A percentile compares a stretch with the other conserved stretches of the same genome.
phyloP scores from a whole-genome alignment of 1,140 invertebrate genomes.

The Neotoxoptera formosana region DNA sequence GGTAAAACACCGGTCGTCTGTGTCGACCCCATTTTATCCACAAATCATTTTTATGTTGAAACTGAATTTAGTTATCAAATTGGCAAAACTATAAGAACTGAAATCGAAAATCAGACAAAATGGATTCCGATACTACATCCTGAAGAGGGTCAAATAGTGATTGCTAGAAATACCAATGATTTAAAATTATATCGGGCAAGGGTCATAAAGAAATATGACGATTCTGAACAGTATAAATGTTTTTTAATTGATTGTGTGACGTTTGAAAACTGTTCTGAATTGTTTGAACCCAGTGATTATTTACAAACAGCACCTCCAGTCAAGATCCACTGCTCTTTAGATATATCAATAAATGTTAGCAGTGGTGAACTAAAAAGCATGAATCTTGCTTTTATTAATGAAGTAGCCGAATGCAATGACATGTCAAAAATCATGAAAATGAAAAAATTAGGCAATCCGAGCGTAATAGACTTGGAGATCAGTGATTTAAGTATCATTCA shows the following conservation, averaged over 20 bases:
- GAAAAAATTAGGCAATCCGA: background rate
- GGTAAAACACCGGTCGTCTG: background rate
- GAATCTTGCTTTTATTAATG: background rate
- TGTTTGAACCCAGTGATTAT: background rate
- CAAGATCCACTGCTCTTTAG: background rate
- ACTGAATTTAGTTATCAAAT: background rate
- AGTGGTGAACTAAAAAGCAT: background rate
- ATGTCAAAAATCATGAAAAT: background rate
- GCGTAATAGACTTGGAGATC: background rate
- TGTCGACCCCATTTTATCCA: background rate
- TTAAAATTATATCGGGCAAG: conserved; percentile 20
- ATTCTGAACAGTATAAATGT: background rate
- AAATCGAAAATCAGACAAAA: background rate
- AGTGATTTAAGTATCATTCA: background rate
- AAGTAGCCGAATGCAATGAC: background rate
- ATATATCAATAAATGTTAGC: background rate
- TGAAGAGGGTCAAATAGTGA: background rate
- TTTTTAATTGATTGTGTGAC: background rate
- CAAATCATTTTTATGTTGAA: conserved; percentile 21
- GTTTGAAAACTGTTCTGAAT: background rate
- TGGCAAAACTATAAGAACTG: background rate
- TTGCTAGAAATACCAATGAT: background rate
- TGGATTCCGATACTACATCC: background rate
- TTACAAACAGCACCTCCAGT: background rate
- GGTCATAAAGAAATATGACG: background rate